A percentile compares a stretch with the other conserved stretches of the same genome.
Evolutionary conservation across 2,888 invertebrate genomes (phyloP).

Genomic region (Chironomus riparius): DNA sequence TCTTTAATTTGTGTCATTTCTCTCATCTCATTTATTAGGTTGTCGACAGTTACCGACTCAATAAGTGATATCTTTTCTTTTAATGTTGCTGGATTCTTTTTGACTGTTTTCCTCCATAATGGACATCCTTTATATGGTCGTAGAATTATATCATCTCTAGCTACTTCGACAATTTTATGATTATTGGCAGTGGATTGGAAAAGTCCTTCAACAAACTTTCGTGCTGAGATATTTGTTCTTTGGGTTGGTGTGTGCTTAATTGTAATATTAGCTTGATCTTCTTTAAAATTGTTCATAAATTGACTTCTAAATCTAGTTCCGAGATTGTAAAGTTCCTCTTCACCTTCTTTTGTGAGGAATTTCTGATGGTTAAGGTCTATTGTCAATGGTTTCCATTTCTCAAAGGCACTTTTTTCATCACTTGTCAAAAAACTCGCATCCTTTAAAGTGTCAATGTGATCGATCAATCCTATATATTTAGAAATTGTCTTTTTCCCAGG

Average conservation of each 20-base stretch:
- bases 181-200: not conserved
- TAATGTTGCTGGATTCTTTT: slow-evolving; percentile 4
- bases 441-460: not conserved
- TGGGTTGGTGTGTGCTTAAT: slow-evolving; percentile 20
- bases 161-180: not conserved
- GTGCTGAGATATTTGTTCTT: not conserved
- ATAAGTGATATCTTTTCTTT: not conserved
- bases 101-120: not conserved
- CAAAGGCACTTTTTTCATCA: not conserved
- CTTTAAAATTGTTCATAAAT: not conserved
- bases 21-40: not conserved
- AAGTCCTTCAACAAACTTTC: not conserved
- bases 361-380: not conserved
- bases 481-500: slow-evolving; percentile 1
- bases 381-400: not conserved
- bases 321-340: not conserved
- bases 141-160: slow-evolving; percentile 3
- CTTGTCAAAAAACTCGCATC: not conserved
- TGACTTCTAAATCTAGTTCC: not conserved
- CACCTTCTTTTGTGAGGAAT: slow-evolving; percentile 10
- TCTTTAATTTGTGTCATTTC: not conserved
- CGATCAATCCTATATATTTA: not conserved
- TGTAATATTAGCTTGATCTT: not conserved
- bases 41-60: not conserved
- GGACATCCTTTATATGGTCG: slow-evolving; percentile 17